Conservation (phyloP, 2,888 invertebrate genomes). For the Tolmerus cingulatus region DNA sequence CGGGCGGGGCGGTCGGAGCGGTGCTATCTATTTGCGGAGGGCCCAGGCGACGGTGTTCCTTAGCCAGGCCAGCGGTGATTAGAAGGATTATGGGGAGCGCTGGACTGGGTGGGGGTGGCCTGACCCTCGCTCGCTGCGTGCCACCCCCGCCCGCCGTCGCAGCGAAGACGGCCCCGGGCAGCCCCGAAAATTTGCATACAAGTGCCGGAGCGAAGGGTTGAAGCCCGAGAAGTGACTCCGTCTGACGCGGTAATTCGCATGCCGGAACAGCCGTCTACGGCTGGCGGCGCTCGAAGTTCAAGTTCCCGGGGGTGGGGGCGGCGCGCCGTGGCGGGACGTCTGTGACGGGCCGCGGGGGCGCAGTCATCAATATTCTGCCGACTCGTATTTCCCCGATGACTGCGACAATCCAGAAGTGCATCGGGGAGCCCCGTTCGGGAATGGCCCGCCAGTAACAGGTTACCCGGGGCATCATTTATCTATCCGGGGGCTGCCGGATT, state of each 20-base stretch:
- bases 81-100: conserved; percentile 11
- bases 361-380: conserved; percentile 25
- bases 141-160: background rate
- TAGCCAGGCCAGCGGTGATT: conserved; percentile 12
- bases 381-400: conserved; percentile 21
- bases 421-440: background rate
- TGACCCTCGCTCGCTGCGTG: conserved; percentile 27
- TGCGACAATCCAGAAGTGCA: conserved; percentile 26
- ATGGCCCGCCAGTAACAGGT: conserved; percentile 21
- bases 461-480: conserved; percentile 32
- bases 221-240: conserved; percentile 26
- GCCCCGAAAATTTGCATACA: conserved; percentile 30
- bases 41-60: background rate
- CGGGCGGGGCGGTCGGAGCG: background rate
- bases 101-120: background rate
- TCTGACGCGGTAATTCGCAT: conserved; percentile 22
- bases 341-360: background rate
- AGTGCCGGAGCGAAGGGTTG: conserved; percentile 12
- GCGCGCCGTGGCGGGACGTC: background rate
- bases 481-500: conserved; percentile 27
- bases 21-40: conserved; percentile 7
- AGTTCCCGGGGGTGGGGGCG: background rate
- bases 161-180: background rate
- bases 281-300: conserved; percentile 20
- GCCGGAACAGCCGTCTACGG: background rate